Conservation (phyloP, 2,113 vertebrate genomes). For the Ameiurus melas region DNA sequence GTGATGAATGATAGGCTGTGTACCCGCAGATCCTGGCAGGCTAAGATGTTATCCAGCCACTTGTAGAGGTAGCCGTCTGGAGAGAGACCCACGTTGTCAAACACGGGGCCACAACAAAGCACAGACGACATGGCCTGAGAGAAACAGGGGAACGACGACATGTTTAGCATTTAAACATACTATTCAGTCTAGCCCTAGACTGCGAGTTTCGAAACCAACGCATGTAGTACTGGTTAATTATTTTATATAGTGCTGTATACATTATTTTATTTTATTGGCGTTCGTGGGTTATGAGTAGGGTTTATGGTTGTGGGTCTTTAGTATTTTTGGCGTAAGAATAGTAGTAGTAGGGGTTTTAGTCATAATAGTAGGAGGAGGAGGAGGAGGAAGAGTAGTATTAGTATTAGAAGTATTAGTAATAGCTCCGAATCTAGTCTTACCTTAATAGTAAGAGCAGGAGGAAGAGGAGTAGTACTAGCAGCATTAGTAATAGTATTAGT, state of each 20-base stretch:
- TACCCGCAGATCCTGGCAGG: slow-evolving; percentile 94
- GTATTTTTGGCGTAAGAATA: not conserved
- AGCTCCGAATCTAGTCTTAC: not conserved
- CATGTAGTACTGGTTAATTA: no score
- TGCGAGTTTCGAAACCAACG: not conserved
- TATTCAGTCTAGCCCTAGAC: no score
- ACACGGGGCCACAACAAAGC: slow-evolving; percentile 94
- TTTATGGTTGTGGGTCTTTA: no score
- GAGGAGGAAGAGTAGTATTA: not conserved
- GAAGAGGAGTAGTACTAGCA: not conserved
- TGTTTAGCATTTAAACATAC: not conserved
- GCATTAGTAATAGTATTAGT: not conserved
- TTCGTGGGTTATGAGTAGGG: not conserved
- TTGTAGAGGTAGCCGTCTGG: slow-evolving; percentile 98
- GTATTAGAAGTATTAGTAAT: not conserved
- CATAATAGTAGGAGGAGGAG: not conserved
- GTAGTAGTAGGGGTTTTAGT: not conserved
- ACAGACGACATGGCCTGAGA: slow-evolving; percentile 95
- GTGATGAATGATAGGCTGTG: slow-evolving; percentile 30
- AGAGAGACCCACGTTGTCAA: slow-evolving; percentile 96
- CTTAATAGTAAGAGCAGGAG: not conserved
- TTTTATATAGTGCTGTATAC: not conserved
- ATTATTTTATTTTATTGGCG: not conserved
- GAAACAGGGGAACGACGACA: not conserved
- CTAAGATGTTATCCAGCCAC: slow-evolving; percentile 98